Evolutionary conservation across 2,113 vertebrate genomes (phyloP).

Genomic region (Gorsachius goisagi): DNA sequence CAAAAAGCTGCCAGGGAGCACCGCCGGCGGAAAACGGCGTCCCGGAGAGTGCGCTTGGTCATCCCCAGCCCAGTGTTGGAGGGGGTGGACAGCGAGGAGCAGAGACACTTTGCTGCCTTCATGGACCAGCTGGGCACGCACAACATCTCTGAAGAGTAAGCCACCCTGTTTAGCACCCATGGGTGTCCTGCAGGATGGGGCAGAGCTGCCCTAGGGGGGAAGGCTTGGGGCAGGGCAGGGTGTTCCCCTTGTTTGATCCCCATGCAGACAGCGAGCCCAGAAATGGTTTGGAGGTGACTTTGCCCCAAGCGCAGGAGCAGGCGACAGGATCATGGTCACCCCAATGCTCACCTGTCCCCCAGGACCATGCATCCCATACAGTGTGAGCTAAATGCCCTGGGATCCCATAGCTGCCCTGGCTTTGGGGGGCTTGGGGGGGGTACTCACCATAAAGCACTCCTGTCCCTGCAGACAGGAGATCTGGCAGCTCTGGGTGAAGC

Average conservation of each 20-base stretch:
- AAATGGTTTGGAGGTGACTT: neutral
- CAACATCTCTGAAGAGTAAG: slow-evolving; percentile 67
- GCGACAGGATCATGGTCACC: neutral
- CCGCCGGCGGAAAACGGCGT: neutral
- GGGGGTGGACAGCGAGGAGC: slow-evolving; percentile 36
- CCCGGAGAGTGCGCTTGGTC: neutral
- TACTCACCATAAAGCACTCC: neutral
- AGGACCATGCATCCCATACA: accelerated
- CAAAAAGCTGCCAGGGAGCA: neutral
- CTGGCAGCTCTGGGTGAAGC: slow-evolving; percentile 77
- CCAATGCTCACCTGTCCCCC: neutral
- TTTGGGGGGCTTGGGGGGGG: neutral
- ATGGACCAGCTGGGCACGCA: slow-evolving; percentile 66
- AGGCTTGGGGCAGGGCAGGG: neutral
- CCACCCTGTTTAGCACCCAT: neutral
- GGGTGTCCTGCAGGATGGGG: neutral
- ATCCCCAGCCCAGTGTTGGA: neutral
- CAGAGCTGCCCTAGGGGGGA: neutral
- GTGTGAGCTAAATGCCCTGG: neutral
- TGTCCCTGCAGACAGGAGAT: slow-evolving; percentile 66
- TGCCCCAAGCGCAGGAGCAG: neutral
- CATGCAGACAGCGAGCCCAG: neutral
- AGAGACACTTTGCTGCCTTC: slow-evolving; percentile 60
- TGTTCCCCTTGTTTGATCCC: too few relatives aligned
- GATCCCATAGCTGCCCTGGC: accelerated